phyloP scores from a whole-genome alignment of 2,888 invertebrate genomes.

The Drosophila trichaetosa region DNA sequence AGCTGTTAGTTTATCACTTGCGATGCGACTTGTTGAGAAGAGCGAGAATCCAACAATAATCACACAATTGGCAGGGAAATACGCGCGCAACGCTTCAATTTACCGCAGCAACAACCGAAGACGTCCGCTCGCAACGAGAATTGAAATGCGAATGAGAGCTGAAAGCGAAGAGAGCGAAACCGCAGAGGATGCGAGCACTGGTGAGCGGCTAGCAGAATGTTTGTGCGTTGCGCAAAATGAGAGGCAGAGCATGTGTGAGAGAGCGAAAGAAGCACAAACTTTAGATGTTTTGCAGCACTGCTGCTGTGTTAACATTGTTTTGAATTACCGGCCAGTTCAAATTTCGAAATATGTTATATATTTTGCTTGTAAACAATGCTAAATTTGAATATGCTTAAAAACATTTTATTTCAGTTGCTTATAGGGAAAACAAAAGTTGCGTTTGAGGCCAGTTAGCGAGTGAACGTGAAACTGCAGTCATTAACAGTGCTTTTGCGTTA shows the following conservation, averaged over 20 bases:
- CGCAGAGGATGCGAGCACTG: constrained; percentile 47
- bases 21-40: constrained; percentile 70
- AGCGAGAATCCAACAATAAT: constrained; percentile 47
- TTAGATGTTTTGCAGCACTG: constrained; percentile 31
- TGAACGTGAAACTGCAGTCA: background rate
- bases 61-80: constrained; percentile 51
- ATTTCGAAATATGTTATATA: background rate
- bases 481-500: constrained; percentile 9
- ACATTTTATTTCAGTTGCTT: background rate
- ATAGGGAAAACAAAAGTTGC: no score
- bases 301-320: background rate
- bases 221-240: constrained; percentile 54
- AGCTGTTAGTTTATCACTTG: constrained; percentile 53
- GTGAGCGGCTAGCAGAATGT: constrained; percentile 31
- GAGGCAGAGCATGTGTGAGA: constrained; percentile 15
- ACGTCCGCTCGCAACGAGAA: constrained; percentile 66
- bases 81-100: constrained; percentile 56
- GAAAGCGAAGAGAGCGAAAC: constrained; percentile 50
- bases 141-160: constrained; percentile 63
- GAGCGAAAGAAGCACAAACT: background rate
- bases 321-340: constrained; percentile 1
- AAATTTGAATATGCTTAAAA: background rate
- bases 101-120: constrained; percentile 55
- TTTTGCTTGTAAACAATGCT: background rate
- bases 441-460: background rate